Base-by-base conservation (phyloP, 2,888 invertebrate genomes). In the Neuroscelio doddi region DNA sequence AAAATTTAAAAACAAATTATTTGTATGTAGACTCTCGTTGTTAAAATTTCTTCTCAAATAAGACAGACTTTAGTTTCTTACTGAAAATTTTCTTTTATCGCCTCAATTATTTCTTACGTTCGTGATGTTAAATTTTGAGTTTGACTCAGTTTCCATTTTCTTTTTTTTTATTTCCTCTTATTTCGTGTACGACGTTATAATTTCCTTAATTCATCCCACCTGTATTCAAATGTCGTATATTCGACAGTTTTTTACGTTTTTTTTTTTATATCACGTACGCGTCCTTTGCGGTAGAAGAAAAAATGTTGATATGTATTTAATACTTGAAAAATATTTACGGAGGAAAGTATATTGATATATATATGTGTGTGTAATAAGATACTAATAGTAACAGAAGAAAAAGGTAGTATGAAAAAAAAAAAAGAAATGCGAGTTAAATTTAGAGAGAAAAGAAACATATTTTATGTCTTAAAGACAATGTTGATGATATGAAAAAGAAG, bases 41-140 rank as follows among this genome's bases (percentile, higher is more conserved):
- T 76, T 71, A 72, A 74, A 69, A 70, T 71, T 68, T 72, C 70
- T 70, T 73, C 72, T 75, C 27, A 52, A 57, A 58, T 58, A 15
- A 14, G 50, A 58, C 53, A 47, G 47, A 56, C 36, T 56, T 46
- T 55, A 50, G 14, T 58, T 47, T 55, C 30, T 39, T 56, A 24
- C 55, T 62, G 32, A n/a, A 50, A 45, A 53, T 15, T 64, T 47
- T 57, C 24, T 61, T 49, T 45, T 57, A 41, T 39, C 51, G 17
- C 46, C 49, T 49, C n/a, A 57, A 64, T 64, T 49, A 52, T 51
- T 51, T 56, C 29, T 57, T 52, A 52, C 42, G 21, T 49, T 50
- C 27, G 36, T 57, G 38, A 51, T 14, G 36, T 63, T 63, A 27
- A 45, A 38, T 51, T 50, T 17, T 36, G 1, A 55, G 45, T 56